Evolutionary conservation across 2,797 vertebrate species (phyloP), one percentile per base, ranked within the genome.

Genomic region (Ceyx erithaca): DNA sequence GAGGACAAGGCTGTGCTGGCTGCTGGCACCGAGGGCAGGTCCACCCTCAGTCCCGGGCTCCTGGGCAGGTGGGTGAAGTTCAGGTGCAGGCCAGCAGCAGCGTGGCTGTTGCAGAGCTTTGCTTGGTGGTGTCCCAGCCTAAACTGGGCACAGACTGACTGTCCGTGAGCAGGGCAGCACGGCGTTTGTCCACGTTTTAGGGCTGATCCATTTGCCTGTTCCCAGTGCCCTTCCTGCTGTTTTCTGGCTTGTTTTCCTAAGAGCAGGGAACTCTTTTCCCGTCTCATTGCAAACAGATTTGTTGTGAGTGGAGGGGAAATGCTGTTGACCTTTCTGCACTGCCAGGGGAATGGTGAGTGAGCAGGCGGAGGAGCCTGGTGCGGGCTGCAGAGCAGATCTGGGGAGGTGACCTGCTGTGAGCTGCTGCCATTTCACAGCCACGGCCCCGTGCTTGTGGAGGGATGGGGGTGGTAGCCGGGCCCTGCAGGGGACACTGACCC

Each of bases 121-220:
- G 46, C 15, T 9, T 2, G 15, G 14, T 10, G 22, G 40, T 14
- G 19, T 23, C 22, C 19, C 49, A 19, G 62, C 14, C 20, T 6
- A 3, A 22, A 8, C 1, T 2, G 28, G 23, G 12, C 4, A 2
- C 17, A 4, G 14, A 46, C 9, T 40, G 21, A 5, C 28, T 18
- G 26, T 5, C 5, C 1, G 4, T 1, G 3, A 19, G 45, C 10
- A 7, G 7, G 40, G 59, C 40, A 6, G 58, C 20, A 5, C 25
- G 33, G 72, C 1, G 28, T 31, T 21, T 2, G 1, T 19, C 8
- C 26, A 7, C 1, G 3, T 5, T 41, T 28, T 17, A 22, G 43
- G 54, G 9, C 33, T 8, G 83, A 75, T 91, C 76, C 16, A 6
- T 89, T 95, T 57, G 35, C 89, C 58, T 78, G 70, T 69, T 95